These are phyloP conservation scores for Poecilus cupreus DNA, from an alignment of 2,888 invertebrate genomes.

Conservation along the genomic window DNA sequence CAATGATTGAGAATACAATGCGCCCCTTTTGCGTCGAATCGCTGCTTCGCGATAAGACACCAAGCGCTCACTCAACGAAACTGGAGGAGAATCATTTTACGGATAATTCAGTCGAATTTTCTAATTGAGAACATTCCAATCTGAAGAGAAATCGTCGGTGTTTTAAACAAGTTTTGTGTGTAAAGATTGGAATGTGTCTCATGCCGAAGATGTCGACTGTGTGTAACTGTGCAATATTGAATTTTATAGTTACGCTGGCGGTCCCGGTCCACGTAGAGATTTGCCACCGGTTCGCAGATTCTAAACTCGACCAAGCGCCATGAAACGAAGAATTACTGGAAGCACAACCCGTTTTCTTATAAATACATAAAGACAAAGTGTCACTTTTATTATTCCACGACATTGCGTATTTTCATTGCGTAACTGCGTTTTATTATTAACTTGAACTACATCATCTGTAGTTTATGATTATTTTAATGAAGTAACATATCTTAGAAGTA, in stretches of 20 bases:
- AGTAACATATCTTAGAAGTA: too few species aligned
- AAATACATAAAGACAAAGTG: not conserved
- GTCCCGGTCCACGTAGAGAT: constrained; percentile 70
- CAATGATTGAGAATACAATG: not conserved
- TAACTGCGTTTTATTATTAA: too few species aligned
- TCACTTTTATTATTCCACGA: too few species aligned
- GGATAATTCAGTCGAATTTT: not conserved
- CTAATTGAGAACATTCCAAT: too few species aligned
- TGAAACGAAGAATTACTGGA: not conserved
- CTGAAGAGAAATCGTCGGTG: too few species aligned
- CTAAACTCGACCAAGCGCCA: constrained; percentile 66
- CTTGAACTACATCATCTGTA: too few species aligned
- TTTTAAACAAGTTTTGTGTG: not conserved
- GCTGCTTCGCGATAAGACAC: not conserved
- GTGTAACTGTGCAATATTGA: constrained; percentile 32
- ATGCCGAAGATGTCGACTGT: not conserved
- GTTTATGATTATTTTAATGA: too few species aligned
- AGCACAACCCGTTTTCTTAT: not conserved
- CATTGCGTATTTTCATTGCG: too few species aligned
- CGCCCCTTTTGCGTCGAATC: not conserved
- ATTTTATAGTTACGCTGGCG: constrained; percentile 68
- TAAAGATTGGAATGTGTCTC: not conserved
- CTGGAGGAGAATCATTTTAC: not conserved
- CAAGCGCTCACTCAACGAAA: not conserved
- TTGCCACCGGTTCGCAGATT: constrained; percentile 73